Evolutionary conservation across 2,888 invertebrate genomes (phyloP), one percentile per base, ranked within the genome.

Genomic region (Agrypnus murinus): DNA sequence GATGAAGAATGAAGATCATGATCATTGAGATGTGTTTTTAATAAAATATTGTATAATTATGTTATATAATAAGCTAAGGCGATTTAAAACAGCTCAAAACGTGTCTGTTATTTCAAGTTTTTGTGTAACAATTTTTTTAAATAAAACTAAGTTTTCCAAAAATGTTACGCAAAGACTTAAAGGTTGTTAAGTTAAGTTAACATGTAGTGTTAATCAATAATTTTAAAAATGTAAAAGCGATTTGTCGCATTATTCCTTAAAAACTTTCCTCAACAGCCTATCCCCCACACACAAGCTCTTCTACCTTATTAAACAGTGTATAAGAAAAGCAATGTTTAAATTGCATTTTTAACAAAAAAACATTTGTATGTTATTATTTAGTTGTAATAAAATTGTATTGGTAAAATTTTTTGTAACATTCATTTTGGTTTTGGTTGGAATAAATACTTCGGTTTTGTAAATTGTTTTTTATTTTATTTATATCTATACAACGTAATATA

Each of bases 351-450:
- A 8, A 46, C 17, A 46, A 5, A 25, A 25, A 25, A 46, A 45
- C 7, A 17, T 62, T 65, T 53, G 48, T 32, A 17, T 36, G 34
- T 53, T 64, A 48, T 53, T 53, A 10, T 40, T 64, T 38, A 53
- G 40, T 65, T 43, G 40, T 64, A 55, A 32, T 50, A 31, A 63
- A 60, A 63, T 48, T 55, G 43, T 43, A 60, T 17, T 60, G 43
- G 32, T 63, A 36, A 57, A 65, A 55, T 45, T 55, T 45, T 55
- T 55, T 68, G 68, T 68, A 68, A 62, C 48, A 55, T 53, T 31
- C 38, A 64, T 38, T 69, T 48, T 55, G 69, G 55, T 57, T 63
- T 69, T 69, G 69, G 69, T 58, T 64, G 48, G 58, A 68, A 63
- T 69, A 69, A 69, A 69, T 14, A 46, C 5, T 50, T 65, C 48